A percentile compares a stretch with the other conserved stretches of the same genome.
Conservation (phyloP, 2,888 invertebrate species). For the Rhaphigaster nebulosa region DNA sequence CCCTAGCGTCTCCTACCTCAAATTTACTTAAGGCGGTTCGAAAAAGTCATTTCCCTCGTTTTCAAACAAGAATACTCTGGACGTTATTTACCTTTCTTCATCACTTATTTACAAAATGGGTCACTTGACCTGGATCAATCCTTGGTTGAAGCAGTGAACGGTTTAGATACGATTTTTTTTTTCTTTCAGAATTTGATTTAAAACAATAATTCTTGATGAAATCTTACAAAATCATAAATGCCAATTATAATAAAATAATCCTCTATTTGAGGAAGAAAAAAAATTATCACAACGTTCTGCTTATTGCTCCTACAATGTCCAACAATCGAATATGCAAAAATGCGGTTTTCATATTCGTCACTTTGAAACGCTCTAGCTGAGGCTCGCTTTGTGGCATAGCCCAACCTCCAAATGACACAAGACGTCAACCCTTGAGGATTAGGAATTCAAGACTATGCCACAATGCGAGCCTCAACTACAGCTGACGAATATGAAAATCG, state of each 20-base stretch:
- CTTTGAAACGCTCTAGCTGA: no score
- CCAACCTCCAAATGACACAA: no score
- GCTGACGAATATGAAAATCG: no score
- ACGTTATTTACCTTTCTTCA: slow-evolving; percentile 2
- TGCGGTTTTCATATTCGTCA: no score
- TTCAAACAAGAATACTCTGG: not conserved
- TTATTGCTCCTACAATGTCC: no score
- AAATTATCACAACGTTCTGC: no score
- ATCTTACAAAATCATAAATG: not conserved
- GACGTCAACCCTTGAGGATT: no score
- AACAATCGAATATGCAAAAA: no score
- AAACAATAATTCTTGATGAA: not conserved
- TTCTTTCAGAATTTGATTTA: not conserved
- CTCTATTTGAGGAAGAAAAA: no score
- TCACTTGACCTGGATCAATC: not conserved
- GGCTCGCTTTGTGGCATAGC: no score
- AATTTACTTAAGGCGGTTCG: slow-evolving; percentile 34
- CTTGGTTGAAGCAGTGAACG: not conserved
- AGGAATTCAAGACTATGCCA: no score
- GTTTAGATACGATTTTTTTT: not conserved
- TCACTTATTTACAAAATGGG: slow-evolving; percentile 3
- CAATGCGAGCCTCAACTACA: no score
- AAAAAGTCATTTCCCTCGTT: slow-evolving; percentile 2
- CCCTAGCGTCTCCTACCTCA: not conserved
- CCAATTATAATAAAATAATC: not conserved